Evolutionary conservation across 2,113 vertebrate species (phyloP).

Genomic region (Tetrax tetrax): DNA sequence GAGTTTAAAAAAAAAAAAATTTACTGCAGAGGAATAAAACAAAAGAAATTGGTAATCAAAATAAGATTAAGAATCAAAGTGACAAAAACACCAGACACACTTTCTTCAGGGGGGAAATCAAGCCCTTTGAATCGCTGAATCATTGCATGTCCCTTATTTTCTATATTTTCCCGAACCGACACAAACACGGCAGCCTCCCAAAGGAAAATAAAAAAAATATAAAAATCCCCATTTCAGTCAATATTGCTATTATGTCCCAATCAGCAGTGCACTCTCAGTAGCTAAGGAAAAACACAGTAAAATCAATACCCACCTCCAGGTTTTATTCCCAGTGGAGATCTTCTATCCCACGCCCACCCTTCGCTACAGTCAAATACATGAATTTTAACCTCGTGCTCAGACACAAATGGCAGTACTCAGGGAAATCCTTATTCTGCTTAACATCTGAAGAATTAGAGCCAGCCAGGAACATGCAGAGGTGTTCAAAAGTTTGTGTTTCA

Average conservation of each 20-base stretch:
- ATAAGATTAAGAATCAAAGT: background rate
- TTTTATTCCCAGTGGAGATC: background rate
- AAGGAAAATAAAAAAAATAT: background rate
- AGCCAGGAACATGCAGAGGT: background rate
- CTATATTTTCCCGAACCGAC: background rate
- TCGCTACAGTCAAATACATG: background rate
- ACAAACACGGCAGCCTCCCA: background rate
- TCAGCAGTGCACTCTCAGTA: background rate
- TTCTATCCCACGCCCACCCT: background rate
- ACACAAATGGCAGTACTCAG: background rate
- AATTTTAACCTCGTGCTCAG: background rate
- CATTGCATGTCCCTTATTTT: background rate
- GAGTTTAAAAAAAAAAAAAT: background rate
- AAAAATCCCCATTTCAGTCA: background rate
- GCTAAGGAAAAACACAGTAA: background rate
- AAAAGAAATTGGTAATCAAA: background rate
- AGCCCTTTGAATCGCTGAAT: background rate
- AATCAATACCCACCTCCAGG: conserved; percentile 37
- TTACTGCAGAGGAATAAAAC: background rate
- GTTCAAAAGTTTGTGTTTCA: background rate
- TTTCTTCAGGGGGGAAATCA: background rate
- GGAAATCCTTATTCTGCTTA: background rate
- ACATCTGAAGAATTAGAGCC: background rate
- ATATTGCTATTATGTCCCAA: background rate
- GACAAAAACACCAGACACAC: fast-evolving